Evolutionary conservation across 2,888 invertebrate species (phyloP).

Genomic region (Sialis fuliginosa): DNA sequence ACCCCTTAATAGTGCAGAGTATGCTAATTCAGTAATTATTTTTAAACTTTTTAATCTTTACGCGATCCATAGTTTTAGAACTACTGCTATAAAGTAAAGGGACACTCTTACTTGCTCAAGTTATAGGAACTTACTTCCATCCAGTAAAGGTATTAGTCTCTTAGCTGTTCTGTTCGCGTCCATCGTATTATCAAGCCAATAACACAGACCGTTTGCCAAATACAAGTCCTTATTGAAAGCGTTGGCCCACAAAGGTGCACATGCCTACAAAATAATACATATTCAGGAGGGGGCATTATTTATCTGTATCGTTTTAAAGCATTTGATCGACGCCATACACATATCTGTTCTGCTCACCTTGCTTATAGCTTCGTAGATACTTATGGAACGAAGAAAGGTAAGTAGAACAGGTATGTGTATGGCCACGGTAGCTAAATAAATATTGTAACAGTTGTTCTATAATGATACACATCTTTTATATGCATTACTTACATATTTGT

Average conservation of each 20-base stretch:
- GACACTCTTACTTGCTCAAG: too few species aligned
- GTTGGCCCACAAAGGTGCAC: constrained; percentile 21
- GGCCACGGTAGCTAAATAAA: too few species aligned
- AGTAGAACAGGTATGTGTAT: too few species aligned
- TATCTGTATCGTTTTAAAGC: background rate
- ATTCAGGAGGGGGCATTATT: background rate
- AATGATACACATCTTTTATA: too few species aligned
- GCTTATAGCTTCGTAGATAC: background rate
- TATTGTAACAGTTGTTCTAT: too few species aligned
- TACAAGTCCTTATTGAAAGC: constrained; percentile 11
- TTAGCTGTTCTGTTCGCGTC: constrained; percentile 17
- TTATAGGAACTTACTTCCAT: constrained; percentile 4
- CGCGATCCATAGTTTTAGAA: too few species aligned
- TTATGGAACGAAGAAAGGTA: background rate
- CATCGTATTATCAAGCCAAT: constrained; percentile 22
- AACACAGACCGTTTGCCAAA: constrained; percentile 26
- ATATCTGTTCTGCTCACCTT: background rate
- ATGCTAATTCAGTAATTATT: too few species aligned
- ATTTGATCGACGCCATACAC: background rate
- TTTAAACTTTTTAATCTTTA: too few species aligned
- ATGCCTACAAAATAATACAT: constrained; percentile 12
- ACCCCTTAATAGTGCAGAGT: too few species aligned
- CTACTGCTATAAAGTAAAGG: too few species aligned
- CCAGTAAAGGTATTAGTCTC: constrained; percentile 19
- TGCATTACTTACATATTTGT: too few species aligned